Evolutionary conservation across 1,140 invertebrate species (phyloP), one percentile per base, ranked within the genome.

Genomic region (Latrodectus geometricus): DNA sequence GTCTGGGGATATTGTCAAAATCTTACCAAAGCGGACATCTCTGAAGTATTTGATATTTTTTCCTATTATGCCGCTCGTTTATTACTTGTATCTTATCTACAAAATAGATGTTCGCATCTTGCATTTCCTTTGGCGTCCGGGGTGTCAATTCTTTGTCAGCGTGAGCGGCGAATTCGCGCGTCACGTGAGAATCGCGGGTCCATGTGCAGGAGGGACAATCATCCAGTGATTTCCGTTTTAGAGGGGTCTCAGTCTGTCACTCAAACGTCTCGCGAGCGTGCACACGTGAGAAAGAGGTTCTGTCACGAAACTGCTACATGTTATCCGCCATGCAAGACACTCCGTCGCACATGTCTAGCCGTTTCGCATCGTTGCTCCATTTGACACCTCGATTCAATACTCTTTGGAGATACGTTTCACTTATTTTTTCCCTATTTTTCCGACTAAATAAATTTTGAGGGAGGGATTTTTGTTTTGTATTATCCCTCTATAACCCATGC

Each of bases 271-370:
- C 78, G 69, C 78, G 20, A 54, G 66, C 14, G n/a, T 80, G 78
- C 20, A 54, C 78, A 80, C 78, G 68, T 80, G 78, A 80, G 78
- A 80, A 80, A 66, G 66, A 23, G 56, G 48, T 23, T 21, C 54
- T 9, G 66, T 61, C 78, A 80, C 78, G 78, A 80, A 80, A 80
- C 78, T 80, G 49, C 78, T 70, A 80, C 78, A 80, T 54, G 78
- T 70, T 65, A 68, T 61, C 68, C 68, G 66, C 78, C 78, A 80
- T 80, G 78, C 78, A 80, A 80, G 66, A 80, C 78, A 80, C 68
- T 61, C 35, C 56, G 78, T 80, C 78, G 68, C 78, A 70, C 78
- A 52, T 80, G 78, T 80, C 78, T 80, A 52, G 20, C 4, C 66
- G 78, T 80, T 61, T 21, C 78, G 78, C 78, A 8, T 48, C 78